Evolutionary conservation across 1,140 invertebrate species (phyloP).

Genomic region (Lucilia cuprina): DNA sequence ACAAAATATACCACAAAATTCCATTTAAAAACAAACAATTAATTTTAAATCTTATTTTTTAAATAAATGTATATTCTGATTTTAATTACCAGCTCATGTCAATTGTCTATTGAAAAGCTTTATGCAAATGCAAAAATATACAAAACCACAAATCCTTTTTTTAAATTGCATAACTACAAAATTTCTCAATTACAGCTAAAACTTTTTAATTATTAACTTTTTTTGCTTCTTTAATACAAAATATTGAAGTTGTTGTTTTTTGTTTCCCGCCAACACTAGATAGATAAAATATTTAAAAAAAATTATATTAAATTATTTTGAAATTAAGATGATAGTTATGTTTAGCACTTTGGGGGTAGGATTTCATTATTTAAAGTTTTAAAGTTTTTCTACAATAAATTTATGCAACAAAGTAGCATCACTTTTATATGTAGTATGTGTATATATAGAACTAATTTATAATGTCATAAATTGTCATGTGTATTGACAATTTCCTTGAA

Average conservation of each 20-base stretch:
- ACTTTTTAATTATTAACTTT: neutral
- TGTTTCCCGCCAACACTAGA: too few relatives aligned
- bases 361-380: too few relatives aligned
- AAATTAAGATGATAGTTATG: too few relatives aligned
- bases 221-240: too few relatives aligned
- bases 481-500: conserved; percentile 14
- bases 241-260: too few relatives aligned
- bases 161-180: neutral
- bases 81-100: neutral
- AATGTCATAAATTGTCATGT: conserved; percentile 15
- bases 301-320: too few relatives aligned
- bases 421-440: neutral
- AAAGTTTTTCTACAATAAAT: neutral
- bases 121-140: neutral
- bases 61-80: neutral
- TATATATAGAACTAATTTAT: conserved; percentile 8
- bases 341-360: too few relatives aligned
- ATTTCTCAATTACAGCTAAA: neutral
- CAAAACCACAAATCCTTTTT: neutral
- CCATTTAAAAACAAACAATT: neutral
- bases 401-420: neutral
- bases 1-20: neutral
- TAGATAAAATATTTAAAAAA: too few relatives aligned
- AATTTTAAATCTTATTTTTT: neutral
- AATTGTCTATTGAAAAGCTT: neutral